phyloP scores from a whole-genome alignment of 2,888 invertebrate genomes.

The Agriopis leucophaearia region DNA sequence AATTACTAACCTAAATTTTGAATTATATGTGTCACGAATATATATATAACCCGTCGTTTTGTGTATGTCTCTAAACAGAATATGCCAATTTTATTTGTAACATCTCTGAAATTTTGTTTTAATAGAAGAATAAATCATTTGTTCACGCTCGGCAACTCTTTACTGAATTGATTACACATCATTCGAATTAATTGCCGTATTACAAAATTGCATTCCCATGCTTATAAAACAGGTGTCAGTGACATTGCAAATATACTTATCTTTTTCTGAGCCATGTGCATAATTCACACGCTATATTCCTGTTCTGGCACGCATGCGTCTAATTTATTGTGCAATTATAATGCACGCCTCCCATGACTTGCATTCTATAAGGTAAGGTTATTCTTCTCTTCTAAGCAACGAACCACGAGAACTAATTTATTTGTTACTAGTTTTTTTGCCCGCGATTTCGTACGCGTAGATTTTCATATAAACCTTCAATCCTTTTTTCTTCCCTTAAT shows the following conservation, averaged over 20 bases:
- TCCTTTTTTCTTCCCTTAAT: too few relatives aligned
- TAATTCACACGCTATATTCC: conserved; percentile 33
- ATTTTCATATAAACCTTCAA: too few relatives aligned
- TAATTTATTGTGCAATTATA: conserved; percentile 47
- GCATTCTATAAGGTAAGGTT: not conserved
- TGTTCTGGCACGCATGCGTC: conserved; percentile 32
- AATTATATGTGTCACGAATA: too few relatives aligned
- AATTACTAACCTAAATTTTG: too few relatives aligned
- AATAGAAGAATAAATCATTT: too few relatives aligned
- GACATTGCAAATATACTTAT: conserved; percentile 9
- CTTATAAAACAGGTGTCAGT: conserved; percentile 27
- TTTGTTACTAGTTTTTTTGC: too few relatives aligned
- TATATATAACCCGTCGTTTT: too few relatives aligned
- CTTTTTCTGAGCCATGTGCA: conserved; percentile 15
- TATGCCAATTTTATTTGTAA: too few relatives aligned
- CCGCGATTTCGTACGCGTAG: too few relatives aligned
- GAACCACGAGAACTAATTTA: too few relatives aligned
- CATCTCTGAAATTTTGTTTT: too few relatives aligned
- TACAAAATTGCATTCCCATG: conserved; percentile 20
- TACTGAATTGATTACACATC: not conserved
- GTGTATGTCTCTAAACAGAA: too few relatives aligned
- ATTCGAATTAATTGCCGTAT: not conserved
- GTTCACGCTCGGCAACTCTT: not conserved
- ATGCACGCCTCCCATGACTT: conserved; percentile 32
- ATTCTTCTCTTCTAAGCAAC: not conserved